Evolutionary conservation across 2,113 vertebrate genomes (phyloP), one percentile per base, ranked within the genome.

Genomic region (Diadophis punctatus): DNA sequence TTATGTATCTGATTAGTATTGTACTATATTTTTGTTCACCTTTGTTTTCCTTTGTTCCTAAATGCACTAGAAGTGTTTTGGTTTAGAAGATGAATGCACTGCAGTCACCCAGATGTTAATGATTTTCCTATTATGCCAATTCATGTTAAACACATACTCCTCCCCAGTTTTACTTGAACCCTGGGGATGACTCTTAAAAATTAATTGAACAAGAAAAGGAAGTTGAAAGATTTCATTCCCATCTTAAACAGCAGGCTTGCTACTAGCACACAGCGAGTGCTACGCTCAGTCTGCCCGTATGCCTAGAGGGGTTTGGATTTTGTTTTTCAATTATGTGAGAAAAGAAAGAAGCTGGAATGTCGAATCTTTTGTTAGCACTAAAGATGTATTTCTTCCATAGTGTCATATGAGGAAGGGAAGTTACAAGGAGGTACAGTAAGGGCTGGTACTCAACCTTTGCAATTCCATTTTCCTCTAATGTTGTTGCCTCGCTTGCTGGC

Each of bases 261-360:
- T 80, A 80, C 74, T 63, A 52, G 92, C 89, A 92, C 1, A 1
- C 0, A 55, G 11, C 84, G 86, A 88, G 93, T 93, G 39, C 49
- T 52, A 48, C 30, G n/a, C 23, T 53, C 93, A 90, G 49, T 55
- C 93, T 94, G 58, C 3, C 63, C 95, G 74, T 43, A 90, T 95
- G 58, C 92, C 58, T 80, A 22, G 27, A 88, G 22, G 90, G 18
- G 3, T 93, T 94, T 27, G 11, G 46, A 39, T 52, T 53, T 63
- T 89, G 46, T 90, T 92, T 91, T 58, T 18, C 90, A 85, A 12
- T 49, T 74, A 51, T 91, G 53, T 22, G 93, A 88, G 49, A 87
- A 92, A 52, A 90, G 16, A 49, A 87, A 85, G 88, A 51, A 46
- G 86, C 55, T 18, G 25, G 52, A 58, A 93, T 85, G 48, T 52